These are phyloP conservation scores for Nesometra sesokonis DNA, from an alignment of 35 echinoderm and acorn worm species.

Conservation along the genomic window DNA sequence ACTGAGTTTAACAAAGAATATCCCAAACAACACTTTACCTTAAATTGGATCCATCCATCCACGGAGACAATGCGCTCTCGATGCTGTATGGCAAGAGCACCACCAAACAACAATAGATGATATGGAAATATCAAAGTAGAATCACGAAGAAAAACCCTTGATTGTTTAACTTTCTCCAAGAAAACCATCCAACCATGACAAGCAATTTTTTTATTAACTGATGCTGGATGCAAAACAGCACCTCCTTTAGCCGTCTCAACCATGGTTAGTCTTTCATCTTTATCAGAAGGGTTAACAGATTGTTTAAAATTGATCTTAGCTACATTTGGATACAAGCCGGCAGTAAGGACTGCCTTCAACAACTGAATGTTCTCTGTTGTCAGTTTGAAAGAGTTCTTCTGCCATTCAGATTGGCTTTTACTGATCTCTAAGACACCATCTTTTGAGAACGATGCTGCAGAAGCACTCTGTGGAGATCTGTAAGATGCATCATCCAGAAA, in stretches of 20 bases:
- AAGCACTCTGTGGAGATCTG: not conserved
- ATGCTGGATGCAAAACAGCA: constrained; percentile 63
- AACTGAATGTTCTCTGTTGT: constrained; percentile 49
- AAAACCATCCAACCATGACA: constrained; percentile 73
- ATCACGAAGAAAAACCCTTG: constrained; percentile 62
- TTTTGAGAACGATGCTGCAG: not conserved
- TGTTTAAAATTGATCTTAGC: constrained; percentile 46
- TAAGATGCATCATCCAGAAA: constrained; percentile 23
- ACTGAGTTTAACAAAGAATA: no score
- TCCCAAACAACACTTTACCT: constrained; percentile 26
- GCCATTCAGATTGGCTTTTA: constrained; percentile 30
- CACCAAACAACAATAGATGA: constrained; percentile 76
- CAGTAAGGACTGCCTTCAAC: constrained; percentile 72
- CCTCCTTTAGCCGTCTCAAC: constrained; percentile 58
- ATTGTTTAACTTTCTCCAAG: constrained; percentile 81
- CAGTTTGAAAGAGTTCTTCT: constrained; percentile 45
- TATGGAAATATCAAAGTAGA: constrained; percentile 62
- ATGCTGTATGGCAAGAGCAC: constrained; percentile 69
- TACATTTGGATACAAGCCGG: constrained; percentile 83
- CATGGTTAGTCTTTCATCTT: constrained; percentile 31
- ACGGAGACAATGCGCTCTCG: constrained; percentile 66
- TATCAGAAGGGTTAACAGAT: constrained; percentile 30
- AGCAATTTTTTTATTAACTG: constrained; percentile 55
- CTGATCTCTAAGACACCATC: constrained; percentile 74
- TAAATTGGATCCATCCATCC: constrained; percentile 91